These are phyloP conservation scores for Corvus cornix DNA, from an alignment of 2,113 vertebrate species.

Conservation along the genomic window DNA sequence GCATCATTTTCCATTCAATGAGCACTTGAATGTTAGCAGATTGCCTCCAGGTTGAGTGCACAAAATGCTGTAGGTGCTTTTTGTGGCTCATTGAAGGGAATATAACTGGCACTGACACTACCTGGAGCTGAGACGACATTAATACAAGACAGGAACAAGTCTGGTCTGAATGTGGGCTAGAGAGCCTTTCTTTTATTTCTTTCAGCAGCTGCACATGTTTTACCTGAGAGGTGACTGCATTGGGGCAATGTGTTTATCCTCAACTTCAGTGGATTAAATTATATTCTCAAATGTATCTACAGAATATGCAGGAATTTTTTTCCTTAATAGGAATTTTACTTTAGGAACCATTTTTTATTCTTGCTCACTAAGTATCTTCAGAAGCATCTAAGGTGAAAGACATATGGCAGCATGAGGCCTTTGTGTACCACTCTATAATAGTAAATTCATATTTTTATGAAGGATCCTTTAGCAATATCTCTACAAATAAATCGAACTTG, in stretches of 20 bases:
- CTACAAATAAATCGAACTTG: neutral
- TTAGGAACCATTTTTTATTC: neutral
- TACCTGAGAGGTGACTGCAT: neutral
- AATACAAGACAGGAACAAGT: neutral
- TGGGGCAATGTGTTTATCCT: neutral
- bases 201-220: neutral
- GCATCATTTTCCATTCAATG: conserved; percentile 62
- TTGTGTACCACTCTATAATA: neutral
- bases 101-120: neutral
- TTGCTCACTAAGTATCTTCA: neutral
- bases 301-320: neutral
- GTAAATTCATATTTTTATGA: neutral
- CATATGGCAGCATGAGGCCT: neutral
- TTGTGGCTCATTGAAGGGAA: conserved; percentile 53
- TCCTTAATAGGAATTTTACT: neutral
- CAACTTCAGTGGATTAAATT: neutral
- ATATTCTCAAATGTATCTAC: neutral
- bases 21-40: conserved; percentile 52
- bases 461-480: neutral
- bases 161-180: neutral
- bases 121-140: neutral
- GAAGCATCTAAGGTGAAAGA: neutral
- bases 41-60: conserved; percentile 55
- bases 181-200: neutral
- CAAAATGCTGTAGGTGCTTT: conserved; percentile 57